These are phyloP conservation scores for Euthynnus affinis DNA, from an alignment of 2,797 vertebrate species.

Conservation along the genomic window DNA sequence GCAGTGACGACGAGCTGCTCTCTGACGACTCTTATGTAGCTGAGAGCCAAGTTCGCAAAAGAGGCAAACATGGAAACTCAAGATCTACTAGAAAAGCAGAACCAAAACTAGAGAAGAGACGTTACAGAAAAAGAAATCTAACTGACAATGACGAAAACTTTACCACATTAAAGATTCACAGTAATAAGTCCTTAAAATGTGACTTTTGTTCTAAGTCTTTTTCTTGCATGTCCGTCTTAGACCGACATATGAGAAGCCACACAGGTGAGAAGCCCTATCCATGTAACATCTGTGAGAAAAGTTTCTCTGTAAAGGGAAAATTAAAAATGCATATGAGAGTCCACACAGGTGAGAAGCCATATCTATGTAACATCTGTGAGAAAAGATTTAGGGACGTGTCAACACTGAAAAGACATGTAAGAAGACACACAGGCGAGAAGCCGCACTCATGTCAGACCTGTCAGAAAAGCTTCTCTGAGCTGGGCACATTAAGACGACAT, in stretches of 20 bases:
- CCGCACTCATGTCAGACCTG: too few species aligned
- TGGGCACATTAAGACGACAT: too few species aligned
- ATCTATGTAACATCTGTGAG: too few species aligned
- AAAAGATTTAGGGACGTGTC: too few species aligned
- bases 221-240: background rate
- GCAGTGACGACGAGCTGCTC: background rate
- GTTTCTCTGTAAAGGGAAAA: too few species aligned
- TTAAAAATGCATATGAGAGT: too few species aligned
- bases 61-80: background rate
- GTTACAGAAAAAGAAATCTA: background rate
- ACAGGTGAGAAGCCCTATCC: too few species aligned
- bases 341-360: too few species aligned
- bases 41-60: constrained; percentile 2
- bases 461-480: too few species aligned
- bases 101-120: background rate
- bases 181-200: constrained; percentile 18
- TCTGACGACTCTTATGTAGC: background rate
- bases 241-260: background rate
- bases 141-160: background rate
- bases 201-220: constrained; percentile 27
- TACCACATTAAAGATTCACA: background rate
- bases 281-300: too few species aligned
- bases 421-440: too few species aligned
- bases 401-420: too few species aligned
- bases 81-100: background rate